Percentiles rank a stretch among this genome's conserved stretches.
Evolutionary conservation across 2,113 vertebrate species (phyloP).

Genomic region (Nothobranchius furzeri): DNA sequence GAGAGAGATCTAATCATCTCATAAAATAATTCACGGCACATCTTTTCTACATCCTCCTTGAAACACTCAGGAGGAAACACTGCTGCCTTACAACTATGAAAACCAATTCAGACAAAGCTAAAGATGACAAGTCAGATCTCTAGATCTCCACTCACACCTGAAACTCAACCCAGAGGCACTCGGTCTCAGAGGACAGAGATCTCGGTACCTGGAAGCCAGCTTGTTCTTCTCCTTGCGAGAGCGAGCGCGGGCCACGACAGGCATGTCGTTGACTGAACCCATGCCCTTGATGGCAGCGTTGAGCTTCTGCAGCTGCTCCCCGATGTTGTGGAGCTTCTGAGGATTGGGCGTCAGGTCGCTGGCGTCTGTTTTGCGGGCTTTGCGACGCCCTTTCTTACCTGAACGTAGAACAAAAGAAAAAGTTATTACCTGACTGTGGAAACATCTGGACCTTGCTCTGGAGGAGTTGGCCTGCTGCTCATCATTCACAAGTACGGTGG

Average conservation of each 20-base stretch:
- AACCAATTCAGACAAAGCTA: constrained; percentile 6
- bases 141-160: constrained; percentile 2
- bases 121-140: constrained; percentile 7
- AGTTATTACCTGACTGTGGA: not conserved
- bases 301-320: constrained; percentile 80
- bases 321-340: constrained; percentile 79
- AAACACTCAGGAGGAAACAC: constrained; percentile 10
- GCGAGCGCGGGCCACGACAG: constrained; percentile 74
- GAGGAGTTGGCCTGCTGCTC: too few species aligned
- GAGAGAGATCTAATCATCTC: not conserved
- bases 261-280: constrained; percentile 77
- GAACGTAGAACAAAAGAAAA: not conserved
- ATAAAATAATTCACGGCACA: not conserved
- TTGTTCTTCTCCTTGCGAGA: constrained; percentile 83
- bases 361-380: constrained; percentile 79
- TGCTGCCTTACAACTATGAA: not conserved
- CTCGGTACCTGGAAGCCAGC: constrained; percentile 75
- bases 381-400: constrained; percentile 79
- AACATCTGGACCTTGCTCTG: too few species aligned
- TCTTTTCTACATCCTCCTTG: constrained; percentile 1
- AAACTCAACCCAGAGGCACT: not conserved
- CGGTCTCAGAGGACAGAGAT: not conserved
- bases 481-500: too few species aligned
- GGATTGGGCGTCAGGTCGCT: constrained; percentile 81
- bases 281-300: constrained; percentile 79